Evolutionary conservation across 2,888 invertebrate genomes (phyloP), one percentile per base, ranked within the genome.

Genomic region (Latrodectus elegans): DNA sequence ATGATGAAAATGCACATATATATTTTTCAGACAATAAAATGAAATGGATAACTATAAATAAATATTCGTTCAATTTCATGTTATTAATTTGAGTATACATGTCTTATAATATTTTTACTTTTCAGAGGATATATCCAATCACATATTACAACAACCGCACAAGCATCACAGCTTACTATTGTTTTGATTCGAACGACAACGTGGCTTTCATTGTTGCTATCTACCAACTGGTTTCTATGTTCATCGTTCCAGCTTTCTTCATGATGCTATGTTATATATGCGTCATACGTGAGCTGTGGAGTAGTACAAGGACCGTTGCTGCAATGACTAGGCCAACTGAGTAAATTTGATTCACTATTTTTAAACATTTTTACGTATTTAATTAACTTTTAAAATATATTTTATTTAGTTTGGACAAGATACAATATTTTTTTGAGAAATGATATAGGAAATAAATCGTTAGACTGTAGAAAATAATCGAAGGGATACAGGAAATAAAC

Each of bases 251-350:
- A 0, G 91, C 92, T 15, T 49, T 92, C 15, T 90, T 92, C 71
- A 92, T 93, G 92, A 89, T 91, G 6, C 91, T 92, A 90, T 93
- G 92, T 89, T 93, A 93, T 90, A 90, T 91, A 9, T 91, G 92
- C 17, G 93, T 93, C 89, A 92, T 93, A 49, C 91, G 91, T 64
- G 92, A 92, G 17, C 91, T 93, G 10, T 93, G 93, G 93, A 90
- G 92, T 71, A 92, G 92, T 85, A 92, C 92, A 11, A 91, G 91
- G 76, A 91, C 92, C 26, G 91, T 93, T 9, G 90, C 91, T 38
- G 91, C 91, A 26, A 91, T 92, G 91, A 92, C 92, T 15, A 79
- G 90, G 67, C 90, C 90, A 0, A 86, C 83, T 14, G 84, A 82
- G 88, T 88, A 74, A 64, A 76, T 22, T 12, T 10, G 10, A 60